Percentiles rank a stretch among this genome's conserved stretches.
These are phyloP conservation scores for Stegodyphus mimosarum DNA, from an alignment of 1,140 invertebrate species.

Conservation along the genomic window DNA sequence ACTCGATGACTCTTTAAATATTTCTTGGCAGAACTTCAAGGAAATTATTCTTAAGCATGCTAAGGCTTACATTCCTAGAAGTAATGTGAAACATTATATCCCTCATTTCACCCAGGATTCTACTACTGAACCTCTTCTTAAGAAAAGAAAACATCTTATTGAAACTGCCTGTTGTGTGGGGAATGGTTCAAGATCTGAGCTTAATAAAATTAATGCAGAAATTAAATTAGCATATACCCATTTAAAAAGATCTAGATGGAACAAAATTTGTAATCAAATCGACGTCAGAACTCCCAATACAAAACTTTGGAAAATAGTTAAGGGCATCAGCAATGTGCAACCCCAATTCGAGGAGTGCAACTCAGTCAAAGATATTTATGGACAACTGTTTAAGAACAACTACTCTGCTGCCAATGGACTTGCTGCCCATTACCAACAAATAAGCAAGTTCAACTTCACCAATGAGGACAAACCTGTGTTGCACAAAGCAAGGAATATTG, in stretches of 20 bases:
- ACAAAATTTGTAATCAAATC: too few relatives aligned
- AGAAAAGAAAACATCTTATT: neutral
- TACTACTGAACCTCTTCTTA: neutral
- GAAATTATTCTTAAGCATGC: neutral
- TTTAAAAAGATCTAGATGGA: too few relatives aligned
- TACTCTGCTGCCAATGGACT: neutral
- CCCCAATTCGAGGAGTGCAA: neutral
- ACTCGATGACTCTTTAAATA: neutral
- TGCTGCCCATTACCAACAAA: slow-evolving; percentile 8
- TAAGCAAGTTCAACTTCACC: slow-evolving; percentile 3
- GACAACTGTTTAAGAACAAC: neutral
- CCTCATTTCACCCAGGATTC: slow-evolving; percentile 14
- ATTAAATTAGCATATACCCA: too few relatives aligned
- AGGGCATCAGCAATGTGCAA: too few relatives aligned
- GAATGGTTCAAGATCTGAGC: too few relatives aligned
- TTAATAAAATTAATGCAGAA: too few relatives aligned
- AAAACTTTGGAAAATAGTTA: too few relatives aligned
- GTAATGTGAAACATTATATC: neutral
- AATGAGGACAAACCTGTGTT: neutral
- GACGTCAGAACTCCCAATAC: too few relatives aligned
- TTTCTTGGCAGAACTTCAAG: neutral
- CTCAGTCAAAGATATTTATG: slow-evolving; percentile 9
- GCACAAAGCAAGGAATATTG: slow-evolving; percentile 1
- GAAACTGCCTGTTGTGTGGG: too few relatives aligned
- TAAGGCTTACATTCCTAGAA: neutral